Conservation (phyloP, 37 sponge, comb jelly and placozoan genomes). For the Dysidea cf. avara region DNA sequence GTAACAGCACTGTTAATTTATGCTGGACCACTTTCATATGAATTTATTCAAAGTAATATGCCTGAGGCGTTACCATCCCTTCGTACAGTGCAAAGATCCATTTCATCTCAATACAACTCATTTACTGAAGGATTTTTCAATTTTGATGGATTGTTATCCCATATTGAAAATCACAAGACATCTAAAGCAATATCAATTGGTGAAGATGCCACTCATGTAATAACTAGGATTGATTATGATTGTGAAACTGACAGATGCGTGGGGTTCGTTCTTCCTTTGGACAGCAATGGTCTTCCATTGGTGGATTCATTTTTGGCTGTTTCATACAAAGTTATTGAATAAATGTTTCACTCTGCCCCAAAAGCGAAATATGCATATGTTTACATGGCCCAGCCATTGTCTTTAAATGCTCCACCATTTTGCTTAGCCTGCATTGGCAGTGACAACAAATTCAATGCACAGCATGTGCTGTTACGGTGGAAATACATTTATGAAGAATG, state of each 20-base stretch:
- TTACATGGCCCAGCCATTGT: constrained; percentile 59
- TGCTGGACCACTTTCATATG: constrained; percentile 5
- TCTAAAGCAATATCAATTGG: constrained; percentile 14
- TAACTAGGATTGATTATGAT: constrained; percentile 51
- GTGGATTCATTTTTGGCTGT: constrained; percentile 33
- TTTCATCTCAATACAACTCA: too few relatives aligned
- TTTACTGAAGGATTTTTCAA: background rate
- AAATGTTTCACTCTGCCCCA: constrained; percentile 4
- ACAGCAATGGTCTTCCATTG: constrained; percentile 24
- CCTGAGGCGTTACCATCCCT: too few relatives aligned
- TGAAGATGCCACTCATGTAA: constrained; percentile 51
- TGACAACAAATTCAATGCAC: constrained; percentile 35
- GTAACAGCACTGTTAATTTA: constrained; percentile 13
- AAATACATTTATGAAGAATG: constrained; percentile 40
- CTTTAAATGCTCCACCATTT: constrained; percentile 29
- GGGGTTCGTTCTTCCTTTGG: constrained; percentile 43
- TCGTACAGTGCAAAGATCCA: too few relatives aligned
- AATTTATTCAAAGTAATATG: too few relatives aligned
- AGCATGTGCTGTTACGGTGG: constrained; percentile 38
- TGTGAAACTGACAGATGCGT: constrained; percentile 47
- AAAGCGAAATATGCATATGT: constrained; percentile 56
- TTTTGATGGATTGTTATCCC: constrained; percentile 21
- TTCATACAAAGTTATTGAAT: constrained; percentile 39
- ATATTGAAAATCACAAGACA: background rate
- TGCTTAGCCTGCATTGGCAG: too few relatives aligned